Base-by-base conservation (phyloP, 2,888 invertebrate species). In the Elaeidobius kamerunicus region DNA sequence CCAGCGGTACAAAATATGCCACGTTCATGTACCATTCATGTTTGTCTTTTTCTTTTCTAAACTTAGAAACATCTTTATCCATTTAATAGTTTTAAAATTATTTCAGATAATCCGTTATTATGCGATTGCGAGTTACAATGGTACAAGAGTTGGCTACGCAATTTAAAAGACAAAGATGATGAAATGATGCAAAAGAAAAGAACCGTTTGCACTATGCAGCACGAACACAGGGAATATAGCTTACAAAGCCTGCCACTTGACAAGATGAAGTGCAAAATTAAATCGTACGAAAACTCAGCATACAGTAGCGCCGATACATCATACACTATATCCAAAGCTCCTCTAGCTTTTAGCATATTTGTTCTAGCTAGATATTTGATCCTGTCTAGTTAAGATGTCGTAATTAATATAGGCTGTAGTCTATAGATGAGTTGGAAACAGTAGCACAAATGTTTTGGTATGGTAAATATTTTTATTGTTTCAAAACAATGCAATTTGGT, bases 101-200 rank as follows among this genome's bases (percentile, higher is more conserved):
- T 27, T 34, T 12, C 73, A 94, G 94, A 91, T 76, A 94, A 94
- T 74, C 92, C 91, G 9, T 73, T 94, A 63, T 78, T 85, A 55
- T 94, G 93, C 70, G 88, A 90, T 65, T 94, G 93, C 69, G 89
- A 91, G 64, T 76, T 94, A 61, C 83, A 84, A 43, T 94, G 94
- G 93, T 91, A 92, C 73, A 84, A 87, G 53, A 84, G 83, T 46
- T 88, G 92, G 85, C 72, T 91, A 63, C 80, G 84, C 56, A 85
- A 84, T 54, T 77, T 89, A 17, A 82, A 85, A 45, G 87, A 88
- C 71, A 84, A 87, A 57, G 90, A 91, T 66, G 91, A 90, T 71
- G 90, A 91, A 70, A 85, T 88, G 84, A 88, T 89, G 81, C 87
- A 88, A 66, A 90, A 90, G 77, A 91, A 90, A 69, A 81, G 87